Percentiles rank a stretch among this genome's conserved stretches.
phyloP scores from a whole-genome alignment of 2,888 invertebrate genomes.

The Synergus laeviventris region DNA sequence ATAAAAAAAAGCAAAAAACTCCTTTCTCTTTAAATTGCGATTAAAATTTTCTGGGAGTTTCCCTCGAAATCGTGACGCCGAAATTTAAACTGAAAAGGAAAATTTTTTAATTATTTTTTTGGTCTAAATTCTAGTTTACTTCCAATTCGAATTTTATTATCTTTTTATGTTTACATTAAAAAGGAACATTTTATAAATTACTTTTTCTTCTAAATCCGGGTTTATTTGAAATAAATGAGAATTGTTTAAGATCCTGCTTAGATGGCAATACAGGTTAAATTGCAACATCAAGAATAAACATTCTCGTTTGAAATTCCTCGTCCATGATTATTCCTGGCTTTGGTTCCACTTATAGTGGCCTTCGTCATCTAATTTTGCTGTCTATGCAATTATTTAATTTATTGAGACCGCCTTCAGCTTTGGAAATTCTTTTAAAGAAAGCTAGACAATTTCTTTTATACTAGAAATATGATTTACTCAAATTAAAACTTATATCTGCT shows the following conservation, averaged over 20 bases:
- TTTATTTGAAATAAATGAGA: constrained; percentile 1
- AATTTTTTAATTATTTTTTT: too few relatives aligned
- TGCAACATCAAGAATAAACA: constrained; percentile 19
- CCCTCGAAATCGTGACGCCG: too few relatives aligned
- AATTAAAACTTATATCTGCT: neutral
- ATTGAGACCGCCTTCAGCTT: neutral
- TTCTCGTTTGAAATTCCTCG: constrained; percentile 26
- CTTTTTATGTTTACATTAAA: too few relatives aligned
- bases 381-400: constrained; percentile 20
- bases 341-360: constrained; percentile 14
- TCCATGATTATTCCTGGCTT: constrained; percentile 33
- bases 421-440: neutral
- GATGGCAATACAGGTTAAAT: constrained; percentile 26
- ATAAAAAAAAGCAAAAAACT: too few relatives aligned
- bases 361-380: constrained; percentile 32
- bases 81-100: too few relatives aligned
- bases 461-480: neutral
- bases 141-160: too few relatives aligned
- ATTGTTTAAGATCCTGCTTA: constrained; percentile 7
- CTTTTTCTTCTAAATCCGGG: neutral
- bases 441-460: neutral
- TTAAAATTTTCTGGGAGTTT: too few relatives aligned
- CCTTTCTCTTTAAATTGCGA: too few relatives aligned
- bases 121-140: too few relatives aligned
- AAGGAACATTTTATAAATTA: too few relatives aligned